Evolutionary conservation across 2,888 invertebrate genomes (phyloP).

Genomic region (Conistra vaccinii): DNA sequence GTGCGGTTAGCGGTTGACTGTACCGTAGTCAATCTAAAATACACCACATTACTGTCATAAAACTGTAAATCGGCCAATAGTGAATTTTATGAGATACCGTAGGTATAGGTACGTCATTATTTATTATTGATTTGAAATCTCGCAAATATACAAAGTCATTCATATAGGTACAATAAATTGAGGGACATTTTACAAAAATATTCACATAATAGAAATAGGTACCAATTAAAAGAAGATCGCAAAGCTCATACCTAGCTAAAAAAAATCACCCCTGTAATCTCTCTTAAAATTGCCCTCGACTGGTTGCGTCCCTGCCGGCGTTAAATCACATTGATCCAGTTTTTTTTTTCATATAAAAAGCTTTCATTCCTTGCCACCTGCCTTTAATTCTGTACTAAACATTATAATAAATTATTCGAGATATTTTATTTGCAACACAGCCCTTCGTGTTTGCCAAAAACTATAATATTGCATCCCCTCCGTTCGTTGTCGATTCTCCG

Average conservation of each 20-base stretch:
- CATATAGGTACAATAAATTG: not conserved
- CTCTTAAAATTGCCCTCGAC: constrained; percentile 15
- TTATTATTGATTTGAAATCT: not conserved
- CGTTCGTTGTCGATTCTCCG: not conserved
- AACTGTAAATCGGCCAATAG: not conserved
- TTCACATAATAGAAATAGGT: not conserved
- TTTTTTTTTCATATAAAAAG: constrained; percentile 15
- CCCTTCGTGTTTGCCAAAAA: not conserved
- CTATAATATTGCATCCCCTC: not conserved
- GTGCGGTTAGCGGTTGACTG: too few relatives aligned
- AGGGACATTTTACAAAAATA: not conserved
- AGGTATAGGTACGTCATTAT: not conserved
- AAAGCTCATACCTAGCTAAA: not conserved
- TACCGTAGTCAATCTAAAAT: too few relatives aligned
- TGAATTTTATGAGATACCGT: not conserved
- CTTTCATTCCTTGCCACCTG: constrained; percentile 31
- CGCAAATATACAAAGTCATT: not conserved
- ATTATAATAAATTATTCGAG: not conserved
- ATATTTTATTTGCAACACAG: not conserved
- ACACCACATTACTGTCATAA: not conserved
- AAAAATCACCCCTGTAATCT: not conserved
- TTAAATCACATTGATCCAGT: constrained; percentile 37
- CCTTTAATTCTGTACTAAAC: constrained; percentile 2
- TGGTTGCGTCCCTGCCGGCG: not conserved
- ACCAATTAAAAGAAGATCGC: constrained; percentile 14